Conservation (phyloP, 1,140 invertebrate species). For the Drosophila mauritiana region DNA sequence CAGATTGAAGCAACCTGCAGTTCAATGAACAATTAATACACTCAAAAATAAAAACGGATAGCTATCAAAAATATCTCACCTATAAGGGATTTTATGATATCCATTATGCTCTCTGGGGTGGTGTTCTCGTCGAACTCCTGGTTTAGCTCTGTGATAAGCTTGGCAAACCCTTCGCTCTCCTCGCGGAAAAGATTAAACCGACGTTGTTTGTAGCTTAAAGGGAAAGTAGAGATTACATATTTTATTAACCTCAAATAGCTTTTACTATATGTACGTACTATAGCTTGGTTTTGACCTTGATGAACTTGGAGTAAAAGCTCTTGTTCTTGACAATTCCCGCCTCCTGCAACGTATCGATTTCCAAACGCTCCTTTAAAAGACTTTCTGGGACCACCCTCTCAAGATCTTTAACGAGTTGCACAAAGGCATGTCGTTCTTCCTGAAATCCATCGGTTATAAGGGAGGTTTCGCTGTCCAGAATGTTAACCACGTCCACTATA, state of each 20-base stretch:
- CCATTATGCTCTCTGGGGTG: conserved; percentile 88
- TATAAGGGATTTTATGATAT: conserved; percentile 96
- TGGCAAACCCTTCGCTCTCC: conserved; percentile 99
- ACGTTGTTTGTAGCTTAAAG: conserved; percentile 97
- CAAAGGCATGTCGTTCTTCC: conserved; percentile 90
- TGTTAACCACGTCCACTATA: conserved; percentile 91
- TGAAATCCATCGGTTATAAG: conserved; percentile 86
- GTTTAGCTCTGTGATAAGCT: conserved; percentile 98
- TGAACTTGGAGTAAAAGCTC: conserved; percentile 97
- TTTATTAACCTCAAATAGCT: background rate
- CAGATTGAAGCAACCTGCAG: conserved; percentile 97
- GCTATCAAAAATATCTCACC: conserved; percentile 86
- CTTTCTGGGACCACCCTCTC: conserved; percentile 93
- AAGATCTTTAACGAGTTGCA: conserved; percentile 90
- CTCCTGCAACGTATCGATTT: conserved; percentile 96
- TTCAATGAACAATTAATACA: no score
- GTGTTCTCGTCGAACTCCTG: conserved; percentile 91
- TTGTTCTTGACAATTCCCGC: conserved; percentile 96
- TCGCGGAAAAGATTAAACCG: conserved; percentile 99
- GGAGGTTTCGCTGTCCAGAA: conserved; percentile 91
- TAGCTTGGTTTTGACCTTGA: conserved; percentile 98
- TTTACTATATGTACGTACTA: conserved; percentile 95
- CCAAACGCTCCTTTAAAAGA: conserved; percentile 95
- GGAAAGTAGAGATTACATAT: background rate
- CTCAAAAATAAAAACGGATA: no score